Base-by-base conservation (phyloP, 2,113 vertebrate genomes). In the Mugil cephalus region DNA sequence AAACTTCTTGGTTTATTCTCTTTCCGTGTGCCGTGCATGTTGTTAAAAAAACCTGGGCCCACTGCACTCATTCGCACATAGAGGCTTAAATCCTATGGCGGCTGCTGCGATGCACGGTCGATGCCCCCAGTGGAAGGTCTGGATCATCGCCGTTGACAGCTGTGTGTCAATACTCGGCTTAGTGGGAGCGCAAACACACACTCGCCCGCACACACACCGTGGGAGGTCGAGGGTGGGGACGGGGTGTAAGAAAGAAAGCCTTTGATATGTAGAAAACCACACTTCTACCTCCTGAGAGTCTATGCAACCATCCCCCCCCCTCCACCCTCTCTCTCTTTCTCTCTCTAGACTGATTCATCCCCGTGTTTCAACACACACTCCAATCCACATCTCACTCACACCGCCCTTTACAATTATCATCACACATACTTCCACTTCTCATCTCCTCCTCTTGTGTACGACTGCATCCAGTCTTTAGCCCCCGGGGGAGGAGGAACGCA, bases 171-270 rank as follows among this genome's bases (percentile, higher is more conserved):
- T 76, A 83, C 62, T 42, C 40, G 62, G 66, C 78, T 79, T 61
- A 84, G 63, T 17, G 18, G 76, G 62, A 85, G 75, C 64, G 61
- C 60, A 80, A 69, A 73, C 63, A 61, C 52, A 54, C 77, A 43
- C 60, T 4, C 39, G 6, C 58, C 52, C 82, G 21, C 62, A 55
- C 93, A 93, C 91, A 89, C 93, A 58, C 83, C 87, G 90, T 34
- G 91, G 95, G 94, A 67, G 87, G 87, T 72, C 62, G 95, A 93
- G 88, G 94, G 93, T 75, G 77, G 69, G 81, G 76, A 40, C 39
- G 60, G 67, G 67, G 63, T 61, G 77, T 11, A 47, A 74, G 67
- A 43, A 71, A 36, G 52, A n/a, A n/a, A 74, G 75, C 78, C 89
- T 93, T 92, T 92, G 89, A 93, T 92, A 89, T 91, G 86, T 67